These are phyloP conservation scores for Aptenodytes patagonicus DNA, from an alignment of 2,113 vertebrate genomes.

Conservation along the genomic window DNA sequence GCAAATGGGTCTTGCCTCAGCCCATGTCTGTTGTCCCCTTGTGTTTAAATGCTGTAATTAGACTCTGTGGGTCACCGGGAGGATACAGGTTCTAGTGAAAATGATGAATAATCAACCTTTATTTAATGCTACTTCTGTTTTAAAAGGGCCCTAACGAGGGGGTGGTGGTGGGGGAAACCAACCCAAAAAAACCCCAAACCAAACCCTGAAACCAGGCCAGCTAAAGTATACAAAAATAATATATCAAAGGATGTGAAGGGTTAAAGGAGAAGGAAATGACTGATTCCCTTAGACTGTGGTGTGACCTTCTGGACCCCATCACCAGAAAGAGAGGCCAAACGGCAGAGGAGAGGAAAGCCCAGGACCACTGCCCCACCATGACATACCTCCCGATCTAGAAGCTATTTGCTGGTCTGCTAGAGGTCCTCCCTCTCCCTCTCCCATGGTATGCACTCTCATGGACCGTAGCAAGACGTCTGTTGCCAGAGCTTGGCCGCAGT, in stretches of 20 bases:
- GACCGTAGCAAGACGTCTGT: fast-evolving
- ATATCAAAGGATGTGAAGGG: not conserved
- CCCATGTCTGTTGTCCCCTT: not conserved
- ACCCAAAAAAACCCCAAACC: not conserved
- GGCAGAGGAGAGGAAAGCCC: not conserved
- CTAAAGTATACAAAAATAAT: not conserved
- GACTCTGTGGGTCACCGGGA: not conserved
- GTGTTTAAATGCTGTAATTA: not conserved
- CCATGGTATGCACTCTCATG: fast-evolving
- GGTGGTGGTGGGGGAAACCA: no score
- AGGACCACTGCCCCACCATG: not conserved
- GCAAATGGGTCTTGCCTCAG: not conserved
- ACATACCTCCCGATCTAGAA: not conserved
- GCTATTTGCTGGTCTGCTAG: not conserved
- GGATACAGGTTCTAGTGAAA: not conserved
- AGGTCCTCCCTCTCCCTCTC: not conserved
- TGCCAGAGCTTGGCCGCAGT: not conserved
- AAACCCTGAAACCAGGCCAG: not conserved
- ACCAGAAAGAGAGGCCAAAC: not conserved
- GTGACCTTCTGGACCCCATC: not conserved
- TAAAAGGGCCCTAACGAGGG: fast-evolving
- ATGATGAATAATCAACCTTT: not conserved
- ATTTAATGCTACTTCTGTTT: not conserved
- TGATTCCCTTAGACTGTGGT: not conserved
- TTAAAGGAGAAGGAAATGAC: not conserved